Evolutionary conservation across 2,888 invertebrate species (phyloP).

Genomic region (Hoplodrina blanda): DNA sequence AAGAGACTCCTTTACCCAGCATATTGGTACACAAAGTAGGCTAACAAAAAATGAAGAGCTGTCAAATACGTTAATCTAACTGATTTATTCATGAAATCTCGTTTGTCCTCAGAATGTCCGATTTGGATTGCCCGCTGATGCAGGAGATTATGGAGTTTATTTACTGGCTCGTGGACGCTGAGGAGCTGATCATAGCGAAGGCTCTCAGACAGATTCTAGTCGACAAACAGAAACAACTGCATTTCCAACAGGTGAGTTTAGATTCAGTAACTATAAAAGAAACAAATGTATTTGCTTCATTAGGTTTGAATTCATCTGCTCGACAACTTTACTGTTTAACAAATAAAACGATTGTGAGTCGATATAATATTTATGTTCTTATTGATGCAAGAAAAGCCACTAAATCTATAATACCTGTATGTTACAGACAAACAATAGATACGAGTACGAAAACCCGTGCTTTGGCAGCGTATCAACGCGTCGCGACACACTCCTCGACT

Average conservation of each 20-base stretch:
- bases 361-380: too few relatives aligned
- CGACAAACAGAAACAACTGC: conserved; percentile 94
- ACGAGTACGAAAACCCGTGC: conserved; percentile 86
- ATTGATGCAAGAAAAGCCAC: background rate
- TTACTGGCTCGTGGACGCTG: conserved; percentile 97
- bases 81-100: background rate
- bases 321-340: too few relatives aligned
- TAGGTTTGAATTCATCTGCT: too few relatives aligned
- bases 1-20: too few relatives aligned
- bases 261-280: background rate
- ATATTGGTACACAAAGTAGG: too few relatives aligned
- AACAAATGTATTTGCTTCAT: background rate
- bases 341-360: too few relatives aligned
- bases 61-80: too few relatives aligned
- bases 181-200: conserved; percentile 97
- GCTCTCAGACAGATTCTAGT: conserved; percentile 97
- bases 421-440: conserved; percentile 81
- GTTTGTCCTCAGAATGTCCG: conserved; percentile 92
- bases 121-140: conserved; percentile 95
- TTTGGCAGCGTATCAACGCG: conserved; percentile 85
- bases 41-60: too few relatives aligned
- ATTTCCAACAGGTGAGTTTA: conserved; percentile 85
- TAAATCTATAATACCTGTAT: background rate
- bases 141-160: conserved; percentile 97
- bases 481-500: conserved; percentile 94